Percentiles rank a stretch among this genome's conserved stretches.
These are phyloP conservation scores for Pyralis farinalis DNA, from an alignment of 2,888 invertebrate species.

Conservation along the genomic window DNA sequence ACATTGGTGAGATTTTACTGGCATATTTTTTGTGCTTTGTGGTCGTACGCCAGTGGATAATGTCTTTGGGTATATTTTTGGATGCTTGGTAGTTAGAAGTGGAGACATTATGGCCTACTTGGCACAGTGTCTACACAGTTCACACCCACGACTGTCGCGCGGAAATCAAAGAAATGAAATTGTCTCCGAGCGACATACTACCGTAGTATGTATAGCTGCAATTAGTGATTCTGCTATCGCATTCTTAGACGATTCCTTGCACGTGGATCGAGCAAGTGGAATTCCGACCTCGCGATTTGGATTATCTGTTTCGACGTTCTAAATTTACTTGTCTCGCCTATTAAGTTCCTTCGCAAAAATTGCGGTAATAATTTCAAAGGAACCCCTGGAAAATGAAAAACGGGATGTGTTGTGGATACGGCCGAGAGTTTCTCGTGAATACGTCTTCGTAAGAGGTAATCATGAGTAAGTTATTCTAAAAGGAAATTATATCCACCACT, in stretches of 20 bases:
- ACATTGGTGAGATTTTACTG: constrained; percentile 26
- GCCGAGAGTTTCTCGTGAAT: too few relatives aligned
- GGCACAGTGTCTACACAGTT: constrained; percentile 49
- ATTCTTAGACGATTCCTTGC: neutral
- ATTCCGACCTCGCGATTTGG: too few relatives aligned
- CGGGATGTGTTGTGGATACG: too few relatives aligned
- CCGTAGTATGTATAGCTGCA: constrained; percentile 1
- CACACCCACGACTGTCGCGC: constrained; percentile 50
- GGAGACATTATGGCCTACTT: constrained; percentile 71
- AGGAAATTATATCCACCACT: too few relatives aligned
- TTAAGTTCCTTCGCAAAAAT: too few relatives aligned
- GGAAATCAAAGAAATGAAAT: constrained; percentile 59
- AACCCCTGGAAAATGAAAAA: too few relatives aligned
- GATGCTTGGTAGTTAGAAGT: constrained; percentile 34
- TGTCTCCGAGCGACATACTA: constrained; percentile 24
- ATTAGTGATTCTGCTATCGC: neutral
- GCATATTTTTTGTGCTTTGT: neutral
- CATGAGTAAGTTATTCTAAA: too few relatives aligned
- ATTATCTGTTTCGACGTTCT: too few relatives aligned
- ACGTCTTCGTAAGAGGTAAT: too few relatives aligned
- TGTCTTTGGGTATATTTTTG: constrained; percentile 16
- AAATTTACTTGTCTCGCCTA: too few relatives aligned
- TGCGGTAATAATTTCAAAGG: too few relatives aligned
- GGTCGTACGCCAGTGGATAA: constrained; percentile 30
- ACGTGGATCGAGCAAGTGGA: too few relatives aligned